Base-by-base conservation (phyloP, 2,797 vertebrate species). In the Petrocephalus sullivani region DNA sequence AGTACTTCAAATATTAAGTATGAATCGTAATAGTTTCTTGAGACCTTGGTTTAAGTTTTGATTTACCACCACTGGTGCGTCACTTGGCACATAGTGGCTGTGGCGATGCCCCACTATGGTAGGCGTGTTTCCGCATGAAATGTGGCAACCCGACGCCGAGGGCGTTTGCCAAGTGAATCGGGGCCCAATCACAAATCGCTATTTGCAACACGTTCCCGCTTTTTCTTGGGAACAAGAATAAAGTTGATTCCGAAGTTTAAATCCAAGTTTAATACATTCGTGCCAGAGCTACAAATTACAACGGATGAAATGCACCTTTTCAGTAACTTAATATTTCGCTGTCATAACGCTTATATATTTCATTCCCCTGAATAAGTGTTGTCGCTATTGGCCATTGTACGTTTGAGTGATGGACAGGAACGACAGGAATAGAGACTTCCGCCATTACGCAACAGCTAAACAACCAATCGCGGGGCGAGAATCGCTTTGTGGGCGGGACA, bases 381-480 rank as follows among this genome's bases (percentile, higher is more conserved):
- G 81, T 49, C 41, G 56, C 41, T 61, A 88, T 64, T 61, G 57
- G 9, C 19, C 46, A 5, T 2, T 46, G 57, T 12, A 54, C 41
- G 46, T 0, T 1, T 88, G 92, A 95, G 1, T 90, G 92, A 0
- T 91, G 21, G 19, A 23, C 1, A 3, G 0, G 88, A 4, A 67
- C 0, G 21, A 84, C 81, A 84, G 46, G 14, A n/a, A 6, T 12
- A 57, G 33, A 46, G 54, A 86, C 16, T 60, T 58, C 56, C 33
- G 56, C 8, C 8, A 28, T 37, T 58, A 86, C 54, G 16, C 56
- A 28, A 41, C 51, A 57, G 54, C 60, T 41, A 60, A 58, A 58
- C 7, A 89, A 60, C 94, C 94, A 94, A 93, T 95, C 88, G 91
- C 83, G 56, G 16, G 4, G 28, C 33, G 19, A 10, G 8, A 53